Evolutionary conservation across 2,113 vertebrate genomes (phyloP).

Genomic region (Chlorodrepanis virens): DNA sequence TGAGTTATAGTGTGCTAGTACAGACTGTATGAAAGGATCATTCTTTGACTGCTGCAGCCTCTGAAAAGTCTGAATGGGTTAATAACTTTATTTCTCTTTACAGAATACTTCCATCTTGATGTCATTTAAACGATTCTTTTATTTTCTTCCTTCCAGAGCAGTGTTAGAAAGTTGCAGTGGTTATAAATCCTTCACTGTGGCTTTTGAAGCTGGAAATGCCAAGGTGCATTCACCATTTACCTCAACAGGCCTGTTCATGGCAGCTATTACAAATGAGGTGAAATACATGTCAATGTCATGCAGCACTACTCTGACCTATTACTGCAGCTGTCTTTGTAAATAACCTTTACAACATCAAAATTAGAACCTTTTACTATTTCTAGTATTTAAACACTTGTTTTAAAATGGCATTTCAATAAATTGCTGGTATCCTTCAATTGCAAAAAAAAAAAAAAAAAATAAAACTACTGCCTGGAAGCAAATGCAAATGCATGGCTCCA

Average conservation of each 20-base stretch:
- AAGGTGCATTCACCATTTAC: constrained; percentile 18
- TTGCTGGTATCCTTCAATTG: background rate
- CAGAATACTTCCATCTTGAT: background rate
- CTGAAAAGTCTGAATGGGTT: background rate
- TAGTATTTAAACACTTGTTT: background rate
- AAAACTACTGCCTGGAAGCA: background rate
- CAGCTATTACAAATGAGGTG: constrained; percentile 9
- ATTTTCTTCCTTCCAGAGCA: background rate
- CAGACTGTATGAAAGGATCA: background rate
- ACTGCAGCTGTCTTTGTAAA: background rate
- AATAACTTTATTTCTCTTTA: background rate
- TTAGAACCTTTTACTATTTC: background rate
- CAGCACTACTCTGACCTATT: background rate
- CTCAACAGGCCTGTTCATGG: background rate
- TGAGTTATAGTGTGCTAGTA: background rate
- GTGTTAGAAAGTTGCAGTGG: background rate
- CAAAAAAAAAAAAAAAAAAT: background rate
- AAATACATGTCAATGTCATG: background rate
- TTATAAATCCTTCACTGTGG: constrained; percentile 26
- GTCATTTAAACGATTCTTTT: background rate
- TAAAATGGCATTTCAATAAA: background rate
- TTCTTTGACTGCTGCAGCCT: background rate
- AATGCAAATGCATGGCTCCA: background rate
- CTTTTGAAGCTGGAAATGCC: constrained; percentile 48
- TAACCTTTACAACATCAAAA: background rate